phyloP scores from a whole-genome alignment of 2,888 invertebrate genomes.

The Dione juno region DNA sequence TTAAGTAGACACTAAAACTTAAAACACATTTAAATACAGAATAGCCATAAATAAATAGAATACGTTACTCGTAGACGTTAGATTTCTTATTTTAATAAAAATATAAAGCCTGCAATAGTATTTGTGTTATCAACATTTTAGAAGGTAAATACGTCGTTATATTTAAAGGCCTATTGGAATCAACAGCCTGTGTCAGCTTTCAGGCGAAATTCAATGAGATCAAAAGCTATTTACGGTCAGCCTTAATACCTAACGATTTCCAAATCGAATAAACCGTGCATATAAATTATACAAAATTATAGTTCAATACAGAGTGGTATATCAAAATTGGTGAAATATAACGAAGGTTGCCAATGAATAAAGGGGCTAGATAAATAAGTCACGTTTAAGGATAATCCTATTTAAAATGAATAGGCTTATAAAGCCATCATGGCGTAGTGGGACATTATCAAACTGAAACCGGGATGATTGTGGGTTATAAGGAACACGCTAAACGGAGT shows the following conservation, averaged over 20 bases:
- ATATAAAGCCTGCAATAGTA: background rate
- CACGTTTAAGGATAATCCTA: background rate
- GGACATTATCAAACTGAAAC: too few relatives aligned
- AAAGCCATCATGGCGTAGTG: too few relatives aligned
- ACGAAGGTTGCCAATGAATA: background rate
- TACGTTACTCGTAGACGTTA: too few relatives aligned
- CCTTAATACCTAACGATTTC: conserved; percentile 23
- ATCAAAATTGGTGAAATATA: conserved; percentile 1
- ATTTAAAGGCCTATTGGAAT: conserved; percentile 32
- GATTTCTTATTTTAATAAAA: background rate
- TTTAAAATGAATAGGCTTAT: background rate
- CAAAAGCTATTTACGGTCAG: conserved; percentile 34
- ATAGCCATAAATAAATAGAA: too few relatives aligned
- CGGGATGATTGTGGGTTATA: too few relatives aligned
- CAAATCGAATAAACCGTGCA: conserved; percentile 22
- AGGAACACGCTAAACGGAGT: too few relatives aligned
- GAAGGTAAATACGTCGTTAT: conserved; percentile 68
- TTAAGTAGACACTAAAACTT: too few relatives aligned
- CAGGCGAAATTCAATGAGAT: conserved; percentile 35
- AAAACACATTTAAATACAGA: too few relatives aligned
- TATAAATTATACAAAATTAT: conserved; percentile 13
- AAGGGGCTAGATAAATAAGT: background rate
- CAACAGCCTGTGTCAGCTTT: conserved; percentile 38
- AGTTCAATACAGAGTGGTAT: conserved; percentile 13
- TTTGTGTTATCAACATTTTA: conserved; percentile 58